Evolutionary conservation across 92 coral and sea anemone genomes (phyloP).

Genomic region (Porites lobata): DNA sequence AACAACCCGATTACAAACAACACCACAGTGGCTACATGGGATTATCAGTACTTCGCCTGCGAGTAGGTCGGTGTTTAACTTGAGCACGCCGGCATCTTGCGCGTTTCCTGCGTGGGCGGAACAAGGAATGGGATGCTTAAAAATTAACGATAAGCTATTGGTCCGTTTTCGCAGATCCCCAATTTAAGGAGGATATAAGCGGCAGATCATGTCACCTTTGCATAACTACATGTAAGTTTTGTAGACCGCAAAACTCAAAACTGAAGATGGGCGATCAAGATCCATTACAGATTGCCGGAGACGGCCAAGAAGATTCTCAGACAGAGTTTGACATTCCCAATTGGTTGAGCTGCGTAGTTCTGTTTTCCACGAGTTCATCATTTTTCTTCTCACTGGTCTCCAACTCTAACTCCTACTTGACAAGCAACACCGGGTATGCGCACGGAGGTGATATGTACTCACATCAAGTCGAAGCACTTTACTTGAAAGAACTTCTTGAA

Average conservation of each 20-base stretch:
- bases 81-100: not conserved
- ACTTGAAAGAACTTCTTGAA: constrained; percentile 62
- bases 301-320: not conserved
- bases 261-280: constrained; percentile 19
- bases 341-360: constrained; percentile 71
- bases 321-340: constrained; percentile 66
- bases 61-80: not conserved
- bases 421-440: constrained; percentile 63
- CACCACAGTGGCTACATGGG: not conserved
- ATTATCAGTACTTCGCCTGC: constrained; percentile 6
- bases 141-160: constrained; percentile 1
- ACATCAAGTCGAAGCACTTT: constrained; percentile 43
- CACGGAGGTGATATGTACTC: constrained; percentile 87
- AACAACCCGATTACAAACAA: not conserved
- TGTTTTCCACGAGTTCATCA: constrained; percentile 62
- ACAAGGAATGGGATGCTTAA: not conserved
- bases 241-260: not conserved
- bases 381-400: constrained; percentile 58
- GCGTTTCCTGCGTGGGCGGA: constrained; percentile 44
- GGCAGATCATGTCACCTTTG: not conserved
- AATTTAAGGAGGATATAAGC: not conserved
- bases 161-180: not conserved
- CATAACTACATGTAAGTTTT: constrained; percentile 1
- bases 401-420: constrained; percentile 60
- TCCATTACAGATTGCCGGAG: not conserved